Evolutionary conservation across 2,888 invertebrate genomes (phyloP).

Genomic region (Cryptops parisi): DNA sequence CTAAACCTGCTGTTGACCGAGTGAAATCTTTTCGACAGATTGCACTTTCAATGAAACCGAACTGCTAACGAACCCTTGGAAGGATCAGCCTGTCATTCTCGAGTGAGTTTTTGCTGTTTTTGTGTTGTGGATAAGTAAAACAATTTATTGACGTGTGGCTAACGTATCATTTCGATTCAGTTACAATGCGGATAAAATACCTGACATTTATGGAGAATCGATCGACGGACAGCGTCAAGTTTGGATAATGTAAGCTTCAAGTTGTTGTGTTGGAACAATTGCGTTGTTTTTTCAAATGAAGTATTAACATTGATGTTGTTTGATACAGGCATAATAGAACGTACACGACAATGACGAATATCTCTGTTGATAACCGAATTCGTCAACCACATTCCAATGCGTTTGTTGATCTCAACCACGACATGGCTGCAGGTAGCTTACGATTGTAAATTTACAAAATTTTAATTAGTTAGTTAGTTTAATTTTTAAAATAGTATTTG

Average conservation of each 20-base stretch:
- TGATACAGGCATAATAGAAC: neutral
- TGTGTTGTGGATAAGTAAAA: neutral
- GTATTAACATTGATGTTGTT: too few relatives aligned
- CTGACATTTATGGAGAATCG: constrained; percentile 73
- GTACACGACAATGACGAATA: neutral
- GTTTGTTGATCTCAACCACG: constrained; percentile 72
- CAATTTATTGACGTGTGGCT: constrained; percentile 30
- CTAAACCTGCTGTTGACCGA: too few relatives aligned
- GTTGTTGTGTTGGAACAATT: too few relatives aligned
- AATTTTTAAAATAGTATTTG: too few relatives aligned
- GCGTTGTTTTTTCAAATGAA: too few relatives aligned
- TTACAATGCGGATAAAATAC: constrained; percentile 80
- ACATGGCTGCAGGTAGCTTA: constrained; percentile 51
- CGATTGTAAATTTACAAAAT: too few relatives aligned
- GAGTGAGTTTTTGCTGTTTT: constrained; percentile 14
- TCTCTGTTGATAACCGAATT: constrained; percentile 27
- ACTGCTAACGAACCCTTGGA: neutral
- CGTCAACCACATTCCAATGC: constrained; percentile 73
- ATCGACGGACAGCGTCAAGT: constrained; percentile 20
- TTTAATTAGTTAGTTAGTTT: too few relatives aligned
- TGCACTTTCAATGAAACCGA: neutral
- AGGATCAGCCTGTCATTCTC: constrained; percentile 17
- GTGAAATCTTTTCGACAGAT: too few relatives aligned
- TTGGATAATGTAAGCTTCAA: constrained; percentile 20
- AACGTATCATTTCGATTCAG: too few relatives aligned